Evolutionary conservation across 2,113 vertebrate genomes (phyloP).

Genomic region (Solea senegalensis): DNA sequence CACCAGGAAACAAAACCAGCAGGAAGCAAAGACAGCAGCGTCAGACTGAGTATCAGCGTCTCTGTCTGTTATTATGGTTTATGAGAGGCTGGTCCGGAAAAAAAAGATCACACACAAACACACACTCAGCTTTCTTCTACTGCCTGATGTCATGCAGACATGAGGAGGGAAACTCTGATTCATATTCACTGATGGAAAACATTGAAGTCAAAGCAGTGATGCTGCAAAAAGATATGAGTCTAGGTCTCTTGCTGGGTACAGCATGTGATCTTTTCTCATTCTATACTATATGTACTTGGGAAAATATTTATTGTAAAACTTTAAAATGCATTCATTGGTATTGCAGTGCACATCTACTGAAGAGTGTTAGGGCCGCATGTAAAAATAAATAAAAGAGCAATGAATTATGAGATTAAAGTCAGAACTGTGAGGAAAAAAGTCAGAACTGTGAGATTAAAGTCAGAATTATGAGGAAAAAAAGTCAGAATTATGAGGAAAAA

Average conservation of each 20-base stretch:
- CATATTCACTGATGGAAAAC: not conserved
- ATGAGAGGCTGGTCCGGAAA: constrained; percentile 28
- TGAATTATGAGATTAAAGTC: too few species aligned
- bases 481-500: too few species aligned
- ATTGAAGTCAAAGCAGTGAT: constrained; percentile 37
- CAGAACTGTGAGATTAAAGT: too few species aligned
- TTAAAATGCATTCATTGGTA: too few species aligned
- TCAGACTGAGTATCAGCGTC: constrained; percentile 22
- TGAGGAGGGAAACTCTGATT: constrained; percentile 17
- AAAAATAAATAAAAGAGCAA: too few species aligned
- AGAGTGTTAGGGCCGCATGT: too few species aligned
- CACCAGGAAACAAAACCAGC: constrained; percentile 36
- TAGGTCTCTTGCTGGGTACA: constrained; percentile 23
- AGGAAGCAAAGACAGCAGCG: constrained; percentile 57
- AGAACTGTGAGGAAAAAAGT: too few species aligned
- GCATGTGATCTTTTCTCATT: not conserved
- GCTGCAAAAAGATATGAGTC: constrained; percentile 16
- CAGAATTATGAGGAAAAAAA: too few species aligned
- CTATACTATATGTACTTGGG: not conserved
- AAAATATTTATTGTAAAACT: not conserved
- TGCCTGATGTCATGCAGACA: not conserved
- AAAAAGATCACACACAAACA: constrained; percentile 7
- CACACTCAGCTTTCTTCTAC: not conserved
- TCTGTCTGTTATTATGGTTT: constrained; percentile 46
- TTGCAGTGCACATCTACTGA: too few species aligned